Base-by-base conservation (phyloP, 2,113 vertebrate genomes). In the Coregonus clupeaformis region DNA sequence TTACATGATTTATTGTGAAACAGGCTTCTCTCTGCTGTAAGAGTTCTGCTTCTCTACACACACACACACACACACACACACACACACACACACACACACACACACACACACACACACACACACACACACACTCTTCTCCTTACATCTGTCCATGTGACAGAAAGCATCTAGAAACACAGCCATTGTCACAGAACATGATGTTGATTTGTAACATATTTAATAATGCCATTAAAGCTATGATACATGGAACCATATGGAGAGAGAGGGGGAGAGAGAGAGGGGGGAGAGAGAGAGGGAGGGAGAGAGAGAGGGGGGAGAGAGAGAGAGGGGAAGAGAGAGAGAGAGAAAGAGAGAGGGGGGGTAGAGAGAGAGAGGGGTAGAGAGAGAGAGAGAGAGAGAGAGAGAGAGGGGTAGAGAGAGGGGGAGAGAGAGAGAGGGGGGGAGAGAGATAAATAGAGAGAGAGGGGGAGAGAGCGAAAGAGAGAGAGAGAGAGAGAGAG, bases 151-250 rank as follows among this genome's bases (percentile, higher is more conserved):
- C 87, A 90, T 89, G 83, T 82, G 77, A 71, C 67, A 79, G 76
- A 0, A 69, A 66, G 82, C 55, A 65, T 57, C 59, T 14, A 45
- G 63, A 80, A 82, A 77, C 60, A 81, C 70, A 1, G 20, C 75
- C 76, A 78, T 72, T 86, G 88, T 89, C 87, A 79, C 80, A 64
- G 72, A 59, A 20, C 75, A 69, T 88, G 78, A 68, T 25, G 4
- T 42, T 84, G 89, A 87, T 89, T 88, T 90, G 86, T 85, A 82
- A 65, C 79, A 90, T 76, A 68, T 86, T 87, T 91, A 87, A 92
- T 90, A 88, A 86, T 82, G 81, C 79, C 82, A 78, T 88, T 89
- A 85, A 77, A 82, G 67, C 72, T 75, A 63, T 32, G 66, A 80
- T 42, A 68, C 71, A 88, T 83, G 82, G 30, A 59, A 87, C 89